Evolutionary conservation across 2,797 vertebrate species (phyloP), one percentile per base, ranked within the genome.

Genomic region (Podarcis siculus): DNA sequence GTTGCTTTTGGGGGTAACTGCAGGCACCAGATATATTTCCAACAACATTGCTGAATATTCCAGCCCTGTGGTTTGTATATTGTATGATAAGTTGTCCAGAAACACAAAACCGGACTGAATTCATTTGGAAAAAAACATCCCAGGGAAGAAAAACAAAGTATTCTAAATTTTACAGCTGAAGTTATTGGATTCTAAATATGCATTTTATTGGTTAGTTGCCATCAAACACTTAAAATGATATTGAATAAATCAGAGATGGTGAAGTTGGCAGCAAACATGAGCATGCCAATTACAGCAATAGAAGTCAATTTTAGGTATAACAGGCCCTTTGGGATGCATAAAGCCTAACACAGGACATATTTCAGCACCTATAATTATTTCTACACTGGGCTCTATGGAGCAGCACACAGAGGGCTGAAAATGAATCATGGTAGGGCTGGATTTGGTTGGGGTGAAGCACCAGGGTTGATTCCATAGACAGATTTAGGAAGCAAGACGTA

Each of bases 71-170:
- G 32, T 67, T 86, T 89, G 64, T 79, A 37, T 71, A 39, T 80
- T 80, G 85, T 87, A 67, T 76, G 69, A 90, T 87, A 87, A 67
- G 71, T 49, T 84, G 58, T 58, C 27, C 42, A 42, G 67, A 73
- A 76, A 66, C 35, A 90, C 27, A 76, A 58, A 82, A 86, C 42
- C 32, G 79, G 58, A 2, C 75, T 66, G 37, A 49, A 42, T 64
- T 83, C 32, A 71, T 77, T 21, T 15, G n/a, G 73, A 72, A 64
- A 66, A 58, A 67, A 79, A 61, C 32, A 82, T 42, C 37, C 73
- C 73, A 72, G 49, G 35, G 32, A 77, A n/a, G 37, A 64, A 78
- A 79, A 71, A 75, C 42, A 55, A 30, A 58, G 10, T 87, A 81
- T 81, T 83, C 9, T 76, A 69, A 55, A 77, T 25, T 64, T 37